phyloP scores from a whole-genome alignment of 2,113 vertebrate species.

The Acanthisitta chloris region DNA sequence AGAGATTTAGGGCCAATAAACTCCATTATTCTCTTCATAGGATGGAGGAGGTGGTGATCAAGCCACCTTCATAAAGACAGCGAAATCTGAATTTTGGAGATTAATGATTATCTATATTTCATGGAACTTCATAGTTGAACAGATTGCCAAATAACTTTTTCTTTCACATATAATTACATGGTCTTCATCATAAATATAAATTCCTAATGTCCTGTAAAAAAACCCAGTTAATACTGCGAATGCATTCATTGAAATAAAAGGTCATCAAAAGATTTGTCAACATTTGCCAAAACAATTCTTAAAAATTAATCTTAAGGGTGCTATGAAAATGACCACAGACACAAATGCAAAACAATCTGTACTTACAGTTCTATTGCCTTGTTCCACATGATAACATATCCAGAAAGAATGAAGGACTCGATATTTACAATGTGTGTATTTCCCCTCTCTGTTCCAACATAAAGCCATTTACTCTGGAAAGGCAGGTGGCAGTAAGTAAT shows the following conservation, averaged over 20 bases:
- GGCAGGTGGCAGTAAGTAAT: constrained; percentile 98
- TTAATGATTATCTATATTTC: background rate
- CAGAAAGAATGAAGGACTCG: constrained; percentile 95
- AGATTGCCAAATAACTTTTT: background rate
- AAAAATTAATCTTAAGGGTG: background rate
- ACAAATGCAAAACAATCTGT: background rate
- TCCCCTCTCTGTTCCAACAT: constrained; percentile 95
- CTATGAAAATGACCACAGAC: background rate
- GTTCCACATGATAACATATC: constrained; percentile 99
- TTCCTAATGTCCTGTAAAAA: background rate
- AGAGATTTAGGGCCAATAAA: background rate
- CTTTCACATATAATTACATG: background rate
- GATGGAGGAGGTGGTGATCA: background rate
- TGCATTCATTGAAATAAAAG: background rate
- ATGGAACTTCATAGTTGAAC: background rate
- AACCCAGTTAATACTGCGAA: background rate
- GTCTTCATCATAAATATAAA: background rate
- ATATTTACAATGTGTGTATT: constrained; percentile 99
- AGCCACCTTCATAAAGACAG: background rate
- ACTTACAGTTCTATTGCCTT: constrained; percentile 99
- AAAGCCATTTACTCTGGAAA: constrained; percentile 99
- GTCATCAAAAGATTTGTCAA: background rate
- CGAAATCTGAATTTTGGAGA: background rate
- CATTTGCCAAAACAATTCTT: background rate
- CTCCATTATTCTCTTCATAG: background rate